A percentile compares a stretch with the other conserved stretches of the same genome.
Conservation (phyloP, 1,140 invertebrate species). For the Paralvinella palmiformis region DNA sequence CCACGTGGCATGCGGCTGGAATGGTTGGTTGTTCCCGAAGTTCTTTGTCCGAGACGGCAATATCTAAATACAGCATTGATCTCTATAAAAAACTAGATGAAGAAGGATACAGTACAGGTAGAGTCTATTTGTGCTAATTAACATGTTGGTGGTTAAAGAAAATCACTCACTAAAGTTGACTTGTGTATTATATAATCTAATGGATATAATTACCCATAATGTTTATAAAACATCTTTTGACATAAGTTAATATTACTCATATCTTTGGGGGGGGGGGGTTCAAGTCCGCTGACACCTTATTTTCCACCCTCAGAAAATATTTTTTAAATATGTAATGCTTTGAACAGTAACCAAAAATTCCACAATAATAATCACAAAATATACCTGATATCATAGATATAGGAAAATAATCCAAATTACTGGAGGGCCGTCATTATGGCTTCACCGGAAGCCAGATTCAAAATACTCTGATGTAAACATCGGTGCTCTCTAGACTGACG, state of each 20-base stretch:
- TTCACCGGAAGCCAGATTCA: no score
- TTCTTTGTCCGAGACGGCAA: constrained; percentile 68
- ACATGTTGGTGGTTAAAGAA: neutral
- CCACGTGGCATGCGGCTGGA: constrained; percentile 79
- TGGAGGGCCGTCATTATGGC: no score
- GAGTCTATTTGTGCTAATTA: constrained; percentile 12
- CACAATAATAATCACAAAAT: no score
- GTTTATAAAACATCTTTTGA: neutral
- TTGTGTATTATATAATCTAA: neutral
- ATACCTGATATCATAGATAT: no score
- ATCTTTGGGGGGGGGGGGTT: no score
- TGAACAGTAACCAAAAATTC: no score
- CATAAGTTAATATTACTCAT: neutral
- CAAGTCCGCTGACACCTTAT: no score
- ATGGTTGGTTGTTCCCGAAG: constrained; percentile 79
- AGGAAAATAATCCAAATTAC: no score
- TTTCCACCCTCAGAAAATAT: no score
- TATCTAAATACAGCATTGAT: constrained; percentile 76
- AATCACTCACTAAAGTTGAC: neutral
- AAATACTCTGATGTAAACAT: no score
- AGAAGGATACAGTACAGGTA: constrained; percentile 64
- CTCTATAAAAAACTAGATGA: constrained; percentile 76
- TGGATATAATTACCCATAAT: neutral
- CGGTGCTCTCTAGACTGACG: no score
- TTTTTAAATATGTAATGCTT: no score